These are phyloP conservation scores for Sepiola atlantica DNA, from an alignment of 2,888 invertebrate genomes.

Conservation along the genomic window DNA sequence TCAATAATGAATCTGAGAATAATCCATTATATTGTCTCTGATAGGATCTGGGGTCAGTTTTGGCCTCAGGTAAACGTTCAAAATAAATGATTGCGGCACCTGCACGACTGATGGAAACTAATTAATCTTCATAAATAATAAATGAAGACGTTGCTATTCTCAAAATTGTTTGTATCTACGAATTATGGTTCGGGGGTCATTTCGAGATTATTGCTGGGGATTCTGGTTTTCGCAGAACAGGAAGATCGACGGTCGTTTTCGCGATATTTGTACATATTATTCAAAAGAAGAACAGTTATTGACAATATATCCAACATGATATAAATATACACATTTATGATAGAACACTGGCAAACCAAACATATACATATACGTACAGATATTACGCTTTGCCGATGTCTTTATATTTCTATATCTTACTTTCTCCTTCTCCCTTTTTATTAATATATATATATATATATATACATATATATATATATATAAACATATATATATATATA, in stretches of 20 bases:
- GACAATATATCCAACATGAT: too few species aligned
- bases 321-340: too few species aligned
- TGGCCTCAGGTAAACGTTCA: neutral
- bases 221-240: neutral
- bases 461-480: too few species aligned
- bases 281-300: too few species aligned
- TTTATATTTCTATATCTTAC: too few species aligned
- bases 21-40: neutral
- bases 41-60: neutral
- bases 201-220: neutral
- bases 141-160: neutral
- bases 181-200: neutral
- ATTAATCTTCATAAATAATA: neutral
- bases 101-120: constrained; percentile 9
- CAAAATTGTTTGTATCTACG: neutral
- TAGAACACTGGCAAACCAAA: too few species aligned
- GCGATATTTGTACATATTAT: neutral
- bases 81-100: neutral
- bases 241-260: neutral
- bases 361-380: too few species aligned
- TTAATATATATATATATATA: too few species aligned
- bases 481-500: too few species aligned
- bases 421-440: too few species aligned
- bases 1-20: neutral
- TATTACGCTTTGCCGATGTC: too few species aligned